A percentile compares a stretch with the other conserved stretches of the same genome.
These are phyloP conservation scores for Catalaphyllia jardinei DNA, from an alignment of 64 coral and sea anemone species.

Conservation along the genomic window DNA sequence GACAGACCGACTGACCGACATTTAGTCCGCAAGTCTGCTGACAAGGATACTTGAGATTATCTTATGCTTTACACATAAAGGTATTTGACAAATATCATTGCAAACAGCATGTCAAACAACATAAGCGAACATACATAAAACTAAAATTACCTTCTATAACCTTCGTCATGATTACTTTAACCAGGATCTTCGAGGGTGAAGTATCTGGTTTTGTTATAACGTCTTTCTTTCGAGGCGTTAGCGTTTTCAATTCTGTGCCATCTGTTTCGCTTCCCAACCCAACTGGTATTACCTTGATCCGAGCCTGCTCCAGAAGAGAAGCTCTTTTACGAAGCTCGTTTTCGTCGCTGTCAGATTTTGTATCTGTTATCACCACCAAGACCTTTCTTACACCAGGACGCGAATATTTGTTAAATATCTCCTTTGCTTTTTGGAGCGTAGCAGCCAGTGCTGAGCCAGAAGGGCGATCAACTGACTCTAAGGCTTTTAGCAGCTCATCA, in stretches of 20 bases:
- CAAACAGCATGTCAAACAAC: background rate
- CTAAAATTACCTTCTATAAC: slow-evolving; percentile 52
- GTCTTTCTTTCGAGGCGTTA: slow-evolving; percentile 65
- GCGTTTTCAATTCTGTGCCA: slow-evolving; percentile 45
- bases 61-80: background rate
- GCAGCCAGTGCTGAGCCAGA: slow-evolving; percentile 4
- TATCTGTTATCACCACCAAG: slow-evolving; percentile 78
- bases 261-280: slow-evolving; percentile 59
- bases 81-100: background rate
- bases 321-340: slow-evolving; percentile 35
- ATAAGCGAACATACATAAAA: background rate
- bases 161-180: slow-evolving; percentile 64
- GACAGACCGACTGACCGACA: background rate
- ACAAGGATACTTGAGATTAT: background rate
- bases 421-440: slow-evolving; percentile 3
- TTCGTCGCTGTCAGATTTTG: slow-evolving; percentile 46
- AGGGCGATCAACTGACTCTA: background rate
- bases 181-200: slow-evolving; percentile 7
- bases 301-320: slow-evolving; percentile 45
- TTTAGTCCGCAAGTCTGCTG: background rate
- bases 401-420: slow-evolving; percentile 43
- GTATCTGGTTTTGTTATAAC: slow-evolving; percentile 39
- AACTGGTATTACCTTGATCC: slow-evolving; percentile 83
- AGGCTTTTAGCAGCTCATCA: slow-evolving; percentile 17
- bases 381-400: slow-evolving; percentile 55